Conservation (phyloP, 2,797 vertebrate species). For the Pseudochaenichthys georgianus region DNA sequence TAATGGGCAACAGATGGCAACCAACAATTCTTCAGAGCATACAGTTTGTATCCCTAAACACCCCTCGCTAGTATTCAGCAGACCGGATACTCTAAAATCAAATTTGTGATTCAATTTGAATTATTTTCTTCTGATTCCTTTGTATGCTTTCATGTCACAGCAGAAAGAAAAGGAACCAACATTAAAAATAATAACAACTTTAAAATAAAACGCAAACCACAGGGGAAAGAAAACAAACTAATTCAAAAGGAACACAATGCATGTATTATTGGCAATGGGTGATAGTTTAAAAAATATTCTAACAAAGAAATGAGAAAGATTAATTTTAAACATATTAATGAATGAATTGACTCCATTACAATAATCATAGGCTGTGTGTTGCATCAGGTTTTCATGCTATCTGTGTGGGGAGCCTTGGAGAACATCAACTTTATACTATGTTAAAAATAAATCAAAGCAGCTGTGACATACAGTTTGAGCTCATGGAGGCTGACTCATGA, state of each 20-base stretch:
- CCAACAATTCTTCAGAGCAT: constrained; percentile 68
- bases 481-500: constrained; percentile 69
- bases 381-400: constrained; percentile 48
- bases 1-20: constrained; percentile 82
- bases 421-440: constrained; percentile 46
- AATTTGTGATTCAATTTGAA: constrained; percentile 22
- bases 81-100: constrained; percentile 38
- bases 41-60: constrained; percentile 58
- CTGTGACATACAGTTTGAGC: constrained; percentile 69
- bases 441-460: constrained; percentile 78
- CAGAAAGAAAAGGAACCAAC: constrained; percentile 61
- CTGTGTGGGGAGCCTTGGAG: constrained; percentile 42
- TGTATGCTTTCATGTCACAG: constrained; percentile 54
- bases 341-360: constrained; percentile 10
- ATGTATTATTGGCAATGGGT: constrained; percentile 66
- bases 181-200: constrained; percentile 61
- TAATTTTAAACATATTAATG: constrained; percentile 17
- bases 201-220: constrained; percentile 55
- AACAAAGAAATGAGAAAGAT: constrained; percentile 21
- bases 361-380: constrained; percentile 31
- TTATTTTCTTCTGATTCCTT: constrained; percentile 29
- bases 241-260: constrained; percentile 56
- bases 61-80: constrained; percentile 40
- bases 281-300: constrained; percentile 35
- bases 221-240: constrained; percentile 35